phyloP scores from a whole-genome alignment of 2,797 vertebrate species.

The Onychomys torridus region DNA sequence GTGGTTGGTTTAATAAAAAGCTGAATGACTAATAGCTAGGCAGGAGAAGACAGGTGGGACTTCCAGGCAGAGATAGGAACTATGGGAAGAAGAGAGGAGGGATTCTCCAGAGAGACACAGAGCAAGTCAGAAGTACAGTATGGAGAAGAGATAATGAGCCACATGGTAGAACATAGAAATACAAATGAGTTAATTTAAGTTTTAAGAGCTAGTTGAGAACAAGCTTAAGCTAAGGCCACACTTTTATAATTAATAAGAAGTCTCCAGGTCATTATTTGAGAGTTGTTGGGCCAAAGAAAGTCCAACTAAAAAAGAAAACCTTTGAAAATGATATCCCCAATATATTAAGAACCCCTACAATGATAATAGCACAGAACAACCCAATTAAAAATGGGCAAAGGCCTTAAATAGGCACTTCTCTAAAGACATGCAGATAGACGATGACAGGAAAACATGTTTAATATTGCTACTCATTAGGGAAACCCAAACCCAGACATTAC shows the following conservation, averaged over 20 bases:
- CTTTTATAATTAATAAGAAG: not conserved
- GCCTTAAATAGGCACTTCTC: not conserved
- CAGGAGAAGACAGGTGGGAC: not conserved
- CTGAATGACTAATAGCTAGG: not conserved
- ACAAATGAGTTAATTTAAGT: not conserved
- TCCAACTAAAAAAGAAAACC: not conserved
- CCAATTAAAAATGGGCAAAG: not conserved
- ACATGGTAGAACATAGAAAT: not conserved
- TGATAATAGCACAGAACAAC: not conserved
- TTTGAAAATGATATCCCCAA: not conserved
- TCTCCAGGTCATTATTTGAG: not conserved
- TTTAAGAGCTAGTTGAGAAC: not conserved
- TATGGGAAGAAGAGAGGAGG: not conserved
- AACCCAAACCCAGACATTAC: not conserved
- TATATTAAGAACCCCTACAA: not conserved
- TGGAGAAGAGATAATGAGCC: not conserved
- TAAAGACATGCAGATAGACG: not conserved
- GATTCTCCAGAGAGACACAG: not conserved
- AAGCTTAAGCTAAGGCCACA: not conserved
- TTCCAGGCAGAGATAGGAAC: not conserved
- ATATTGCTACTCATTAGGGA: not conserved
- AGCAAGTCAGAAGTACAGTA: not conserved
- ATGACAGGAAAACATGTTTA: not conserved
- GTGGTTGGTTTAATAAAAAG: not conserved
- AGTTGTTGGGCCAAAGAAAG: not conserved